These are phyloP conservation scores for Meleagris gallopavo DNA, from an alignment of 2,113 vertebrate species.

Conservation along the genomic window DNA sequence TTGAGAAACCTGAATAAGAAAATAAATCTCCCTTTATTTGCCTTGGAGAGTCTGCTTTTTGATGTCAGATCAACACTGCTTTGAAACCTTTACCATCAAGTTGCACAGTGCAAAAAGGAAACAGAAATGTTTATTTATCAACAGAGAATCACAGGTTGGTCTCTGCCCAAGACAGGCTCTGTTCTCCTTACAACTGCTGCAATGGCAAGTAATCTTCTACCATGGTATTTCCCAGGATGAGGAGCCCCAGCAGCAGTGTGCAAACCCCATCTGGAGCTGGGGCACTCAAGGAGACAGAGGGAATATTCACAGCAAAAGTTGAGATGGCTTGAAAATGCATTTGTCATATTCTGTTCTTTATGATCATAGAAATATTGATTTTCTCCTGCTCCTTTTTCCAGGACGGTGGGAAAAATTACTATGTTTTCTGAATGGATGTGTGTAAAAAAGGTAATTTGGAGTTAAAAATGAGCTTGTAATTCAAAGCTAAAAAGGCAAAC, in stretches of 20 bases:
- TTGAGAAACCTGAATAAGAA: conserved; percentile 60
- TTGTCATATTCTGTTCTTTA: neutral
- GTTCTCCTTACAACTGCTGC: neutral
- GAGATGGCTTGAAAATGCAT: neutral
- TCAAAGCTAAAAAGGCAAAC: neutral
- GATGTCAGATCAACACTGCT: conserved; percentile 55
- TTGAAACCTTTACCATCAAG: conserved; percentile 44
- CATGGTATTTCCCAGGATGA: neutral
- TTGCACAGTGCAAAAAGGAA: neutral
- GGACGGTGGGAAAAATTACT: neutral
- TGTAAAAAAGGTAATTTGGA: neutral
- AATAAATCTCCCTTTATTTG: conserved; percentile 69
- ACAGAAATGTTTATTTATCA: conserved; percentile 58
- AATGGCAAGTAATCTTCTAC: neutral
- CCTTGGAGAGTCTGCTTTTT: conserved; percentile 26
- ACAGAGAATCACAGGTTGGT: neutral
- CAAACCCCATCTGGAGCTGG: neutral
- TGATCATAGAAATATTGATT: neutral
- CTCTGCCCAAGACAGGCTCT: neutral
- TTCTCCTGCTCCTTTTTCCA: neutral
- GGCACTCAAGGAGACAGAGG: neutral
- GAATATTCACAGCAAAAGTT: neutral
- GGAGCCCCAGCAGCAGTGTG: neutral
- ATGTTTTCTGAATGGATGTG: neutral
- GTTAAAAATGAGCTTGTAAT: neutral